Base-by-base conservation (phyloP, 2,113 vertebrate species). In the Oxyruncus cristatus region DNA sequence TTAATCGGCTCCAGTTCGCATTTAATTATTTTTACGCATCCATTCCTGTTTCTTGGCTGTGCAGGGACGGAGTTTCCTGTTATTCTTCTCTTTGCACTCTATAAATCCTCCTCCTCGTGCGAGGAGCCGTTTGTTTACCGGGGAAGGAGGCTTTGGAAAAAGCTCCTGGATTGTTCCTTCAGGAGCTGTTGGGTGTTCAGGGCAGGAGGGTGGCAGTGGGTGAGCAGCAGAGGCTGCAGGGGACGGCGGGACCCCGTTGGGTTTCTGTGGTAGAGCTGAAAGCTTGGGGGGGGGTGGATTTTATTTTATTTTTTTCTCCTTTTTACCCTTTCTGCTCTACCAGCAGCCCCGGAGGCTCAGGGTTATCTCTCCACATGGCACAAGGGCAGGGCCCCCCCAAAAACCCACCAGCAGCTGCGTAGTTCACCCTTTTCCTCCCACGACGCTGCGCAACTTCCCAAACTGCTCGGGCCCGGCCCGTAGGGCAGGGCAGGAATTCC, bases 161-260 rank as follows among this genome's bases (percentile, higher is more conserved):
- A 39, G 59, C 89, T 97, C 94, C 93, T 46, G 66, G 96, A 79
- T 97, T 81, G 87, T 96, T 96, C 96, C 91, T 93, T 89, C 77
- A 44, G 91, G 92, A 92, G 82, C 88, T 79, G 55, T 20, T 14
- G 84, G 95, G 82, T 59, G 56, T 86, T 95, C 42, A 52, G 68
- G 97, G 74, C 96, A 92, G 96, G 98, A 96, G 87, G 94, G 91
- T 96, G 97, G 97, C 93, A 91, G 49, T 89, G 80, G 44, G 87
- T 72, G 96, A 97, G 97, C 74, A 96, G 95, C 90, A 94, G 89
- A 71, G 77, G 80, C 92, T 47, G 79, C 79, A 85, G 85, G 82
- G 72, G 46, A 82, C 24, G 52, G 85, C 92, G 78, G 80, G 68
- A 94, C 46, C 83, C 53, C 78, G 8, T 20, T 95, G 59, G 66